Evolutionary conservation across 2,113 vertebrate genomes (phyloP), one percentile per base, ranked within the genome.

Genomic region (Tachycineta bicolor): DNA sequence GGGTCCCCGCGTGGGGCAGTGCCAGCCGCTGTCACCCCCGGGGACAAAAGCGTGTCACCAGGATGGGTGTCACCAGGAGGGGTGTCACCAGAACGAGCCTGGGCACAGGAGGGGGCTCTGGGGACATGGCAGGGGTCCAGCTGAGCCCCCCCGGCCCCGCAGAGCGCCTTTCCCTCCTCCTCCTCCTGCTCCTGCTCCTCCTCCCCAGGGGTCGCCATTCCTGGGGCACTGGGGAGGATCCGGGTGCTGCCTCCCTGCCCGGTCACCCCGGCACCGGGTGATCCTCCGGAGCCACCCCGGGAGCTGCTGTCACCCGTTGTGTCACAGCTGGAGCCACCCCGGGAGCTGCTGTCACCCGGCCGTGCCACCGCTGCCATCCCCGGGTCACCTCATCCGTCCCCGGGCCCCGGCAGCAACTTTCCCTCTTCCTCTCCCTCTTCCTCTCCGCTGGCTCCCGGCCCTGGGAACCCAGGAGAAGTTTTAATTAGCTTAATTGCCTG

Each of bases 11-110:
- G 12, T 2, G 3, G 28, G 55, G 55, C 87, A 34, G 70, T 5
- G 64, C 37, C 71, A 24, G 59, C 43, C 4, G 12, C 67, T 18
- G 86, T 22, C 80, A n/a, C 50, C n/a, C 16, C 11, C 12, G 1
- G 70, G 34, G 49, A 29, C 70, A 44, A 14, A 24, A 2, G 31
- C 5, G 0, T 3, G 55, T 23, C 52, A 7, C 50, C 3, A 0
- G 62, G 13, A 9, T 10, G 28, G 0, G n/a, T n/a, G n/a, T n/a
- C n/a, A n/a, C n/a, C n/a, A n/a, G n/a, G n/a, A n/a, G n/a, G n/a
- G n/a, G 60, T 4, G 25, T 2, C 44, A 11, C 29, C 25, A 0
- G 23, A 2, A 2, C 1, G 7, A 33, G 5, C 19, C 65, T 1
- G 43, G 29, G 8, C 3, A 4, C 12, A 21, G 67, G 21, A 50